Conservation (phyloP, 2,797 vertebrate species). For the Hydrophis major region DNA sequence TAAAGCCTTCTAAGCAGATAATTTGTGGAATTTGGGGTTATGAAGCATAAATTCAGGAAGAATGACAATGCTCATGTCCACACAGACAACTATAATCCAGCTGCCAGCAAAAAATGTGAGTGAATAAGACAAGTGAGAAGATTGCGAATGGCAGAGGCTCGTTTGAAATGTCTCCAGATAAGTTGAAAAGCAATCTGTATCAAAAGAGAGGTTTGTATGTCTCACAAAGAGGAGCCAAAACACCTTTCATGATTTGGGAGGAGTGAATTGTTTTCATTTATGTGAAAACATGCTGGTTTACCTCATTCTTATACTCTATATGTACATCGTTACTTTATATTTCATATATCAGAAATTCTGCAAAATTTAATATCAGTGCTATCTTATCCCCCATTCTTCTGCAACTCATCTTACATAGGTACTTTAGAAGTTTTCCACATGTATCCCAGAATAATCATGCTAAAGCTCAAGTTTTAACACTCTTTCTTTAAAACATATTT, state of each 20-base stretch:
- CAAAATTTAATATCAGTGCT: not conserved
- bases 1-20: conserved; percentile 71
- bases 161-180: conserved; percentile 45
- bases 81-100: conserved; percentile 39
- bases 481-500: not conserved
- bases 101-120: conserved; percentile 37
- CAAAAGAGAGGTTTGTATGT: conserved; percentile 40
- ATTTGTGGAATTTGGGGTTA: conserved; percentile 68
- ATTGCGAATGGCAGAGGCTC: conserved; percentile 51
- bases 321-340: not conserved
- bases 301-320: not conserved
- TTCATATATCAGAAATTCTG: not conserved
- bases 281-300: not conserved
- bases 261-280: not conserved
- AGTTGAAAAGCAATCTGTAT: conserved; percentile 48
- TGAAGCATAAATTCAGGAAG: conserved; percentile 58
- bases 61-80: conserved; percentile 40
- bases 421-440: not conserved
- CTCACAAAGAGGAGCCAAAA: conserved; percentile 33
- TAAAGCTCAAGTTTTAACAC: not conserved
- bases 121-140: conserved; percentile 46
- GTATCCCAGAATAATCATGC: not conserved
- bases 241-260: not conserved
- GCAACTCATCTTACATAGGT: not conserved
- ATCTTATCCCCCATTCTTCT: not conserved